Evolutionary conservation across 1,140 invertebrate genomes (phyloP), one percentile per base, ranked within the genome.

Genomic region (Bombus pascuorum): DNA sequence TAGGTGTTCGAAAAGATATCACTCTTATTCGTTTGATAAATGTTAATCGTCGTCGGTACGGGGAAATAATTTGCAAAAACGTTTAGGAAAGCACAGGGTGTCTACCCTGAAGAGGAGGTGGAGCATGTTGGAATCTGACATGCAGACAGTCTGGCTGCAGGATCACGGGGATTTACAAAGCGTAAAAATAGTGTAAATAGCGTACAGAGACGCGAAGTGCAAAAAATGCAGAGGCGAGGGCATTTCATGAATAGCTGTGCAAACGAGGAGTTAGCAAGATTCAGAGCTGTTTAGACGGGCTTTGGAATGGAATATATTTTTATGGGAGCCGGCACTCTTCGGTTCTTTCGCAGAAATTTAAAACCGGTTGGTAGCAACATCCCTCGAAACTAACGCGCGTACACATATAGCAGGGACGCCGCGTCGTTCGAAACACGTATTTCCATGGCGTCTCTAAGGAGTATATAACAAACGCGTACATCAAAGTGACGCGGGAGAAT

Each of bases 151-250:
- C 75, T 78, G 18, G 37, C 57, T 28, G 22, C 47, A 22, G 65
- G 32, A 66, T 76, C 57, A 32, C 18, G 18, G 6, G 4, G 32
- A 28, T 77, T 76, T 53, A 53, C 34, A 77, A 76, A 79, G 83
- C 62, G 76, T 71, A 72, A 79, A 79, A 71, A 84, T 28, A 53
- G 39, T 59, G 53, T 78, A 84, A 84, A 84, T 62, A 79, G 66
- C 78, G 66, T 71, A 84, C 75, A 84, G 75, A 79, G 82, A 66
- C 59, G 81, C 39, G 42, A 71, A 84, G 66, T 84, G 53, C 78
- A 83, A 57, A 78, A 78, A 78, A 75, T 44, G 47, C 44, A 71
- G 39, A 71, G 39, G 34, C 37, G n/a, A 37, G 39, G n/a, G 75
- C 39, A 79, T 84, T 79, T 79, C 74, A 25, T 77, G 82, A 84